phyloP scores from a whole-genome alignment of 2,113 vertebrate species.

The Sminthopsis crassicaudata region DNA sequence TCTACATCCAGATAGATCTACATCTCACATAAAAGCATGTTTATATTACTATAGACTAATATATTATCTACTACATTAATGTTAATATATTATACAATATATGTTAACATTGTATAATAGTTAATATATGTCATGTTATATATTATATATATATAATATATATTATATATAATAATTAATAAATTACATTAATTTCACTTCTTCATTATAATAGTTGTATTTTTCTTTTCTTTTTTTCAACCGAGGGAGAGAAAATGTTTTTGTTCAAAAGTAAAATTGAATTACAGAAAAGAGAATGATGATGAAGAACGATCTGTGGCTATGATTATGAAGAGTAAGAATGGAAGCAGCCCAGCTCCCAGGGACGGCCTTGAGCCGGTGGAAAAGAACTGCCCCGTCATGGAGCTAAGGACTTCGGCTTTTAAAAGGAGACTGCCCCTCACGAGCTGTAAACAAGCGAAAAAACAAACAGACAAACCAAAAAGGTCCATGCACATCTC shows the following conservation, averaged over 20 bases:
- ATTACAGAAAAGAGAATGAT: not conserved
- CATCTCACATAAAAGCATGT: not conserved
- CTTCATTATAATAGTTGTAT: not conserved
- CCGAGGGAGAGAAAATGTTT: not conserved
- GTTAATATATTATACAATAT: too few species aligned
- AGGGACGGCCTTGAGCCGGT: not conserved
- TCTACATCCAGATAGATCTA: too few species aligned
- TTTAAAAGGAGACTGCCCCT: not conserved
- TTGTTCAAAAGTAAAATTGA: not conserved
- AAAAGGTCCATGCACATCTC: not conserved
- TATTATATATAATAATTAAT: too few species aligned
- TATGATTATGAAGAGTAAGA: not conserved
- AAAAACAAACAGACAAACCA: not conserved
- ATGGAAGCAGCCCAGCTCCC: not conserved
- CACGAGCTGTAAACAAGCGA: slow-evolving; percentile 10
- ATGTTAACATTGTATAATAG: too few species aligned
- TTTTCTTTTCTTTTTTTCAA: not conserved
- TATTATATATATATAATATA: too few species aligned
- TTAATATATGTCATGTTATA: too few species aligned
- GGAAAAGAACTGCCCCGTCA: slow-evolving; percentile 14
- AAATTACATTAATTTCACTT: not conserved
- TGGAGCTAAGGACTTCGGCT: not conserved
- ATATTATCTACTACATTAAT: too few species aligned
- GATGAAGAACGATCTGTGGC: not conserved
- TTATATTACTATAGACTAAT: too few species aligned